These are phyloP conservation scores for Odontamblyopus rebecca DNA, from an alignment of 2,797 vertebrate genomes.

Conservation along the genomic window DNA sequence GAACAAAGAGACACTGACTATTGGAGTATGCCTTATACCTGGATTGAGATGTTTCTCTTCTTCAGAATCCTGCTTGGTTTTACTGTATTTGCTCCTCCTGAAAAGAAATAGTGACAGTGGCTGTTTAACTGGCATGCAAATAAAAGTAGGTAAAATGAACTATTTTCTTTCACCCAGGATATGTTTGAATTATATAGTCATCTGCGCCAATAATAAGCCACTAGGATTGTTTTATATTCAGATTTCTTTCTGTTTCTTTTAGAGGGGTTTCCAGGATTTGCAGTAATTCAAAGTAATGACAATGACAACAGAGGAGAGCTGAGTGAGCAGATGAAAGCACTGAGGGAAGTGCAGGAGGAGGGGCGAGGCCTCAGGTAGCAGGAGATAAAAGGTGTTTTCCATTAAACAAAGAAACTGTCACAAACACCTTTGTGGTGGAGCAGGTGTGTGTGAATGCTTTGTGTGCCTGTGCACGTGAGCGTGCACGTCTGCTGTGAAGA, in stretches of 20 bases:
- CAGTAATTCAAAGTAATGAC: constrained; percentile 44
- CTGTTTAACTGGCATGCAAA: constrained; percentile 15
- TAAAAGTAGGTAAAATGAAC: neutral
- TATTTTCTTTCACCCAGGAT: neutral
- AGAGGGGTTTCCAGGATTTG: constrained; percentile 32
- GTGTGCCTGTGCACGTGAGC: constrained; percentile 32
- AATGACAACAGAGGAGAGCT: constrained; percentile 56
- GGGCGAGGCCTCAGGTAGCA: constrained; percentile 66
- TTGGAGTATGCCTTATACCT: constrained; percentile 76
- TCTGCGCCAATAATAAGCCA: constrained; percentile 9
- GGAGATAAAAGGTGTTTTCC: constrained; percentile 75
- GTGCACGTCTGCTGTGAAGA: constrained; percentile 42
- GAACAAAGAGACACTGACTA: constrained; percentile 25
- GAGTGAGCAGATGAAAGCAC: constrained; percentile 66
- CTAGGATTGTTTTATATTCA: constrained; percentile 4
- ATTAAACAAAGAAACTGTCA: constrained; percentile 76
- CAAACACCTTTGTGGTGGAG: constrained; percentile 66
- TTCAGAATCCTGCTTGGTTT: constrained; percentile 98
- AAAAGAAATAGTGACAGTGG: constrained; percentile 35
- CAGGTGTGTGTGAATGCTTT: constrained; percentile 49
- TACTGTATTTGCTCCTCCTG: constrained; percentile 97
- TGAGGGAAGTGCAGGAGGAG: constrained; percentile 43
- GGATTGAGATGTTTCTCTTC: constrained; percentile 98
- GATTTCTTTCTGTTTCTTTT: constrained; percentile 12
- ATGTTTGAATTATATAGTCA: constrained; percentile 19